Evolutionary conservation across 2,113 vertebrate genomes (phyloP), one percentile per base, ranked within the genome.

Genomic region (Sebastes schlegelii): DNA sequence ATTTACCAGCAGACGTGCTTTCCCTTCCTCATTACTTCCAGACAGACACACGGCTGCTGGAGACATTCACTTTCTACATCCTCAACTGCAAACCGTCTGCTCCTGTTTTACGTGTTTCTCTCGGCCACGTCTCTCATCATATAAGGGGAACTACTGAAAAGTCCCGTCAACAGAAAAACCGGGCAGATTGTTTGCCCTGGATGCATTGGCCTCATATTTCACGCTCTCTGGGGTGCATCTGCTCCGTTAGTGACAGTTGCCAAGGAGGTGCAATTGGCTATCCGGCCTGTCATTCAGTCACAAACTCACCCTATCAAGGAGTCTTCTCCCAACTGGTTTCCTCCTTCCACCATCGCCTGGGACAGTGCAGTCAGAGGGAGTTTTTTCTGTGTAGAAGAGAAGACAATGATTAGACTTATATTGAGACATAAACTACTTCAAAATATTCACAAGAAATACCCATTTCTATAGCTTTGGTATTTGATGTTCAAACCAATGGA

Each of bases 301-400:
- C 40, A 21, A 57, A 94, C 96, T 97, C 88, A 99, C 98, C 97
- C 97, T 93, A 99, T 92, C 58, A 99, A 96, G 64, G 97, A 98
- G 69, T 99, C 98, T 74, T 99, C 98, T 45, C 96, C 97, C 54
- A 99, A 91, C 85, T 97, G 97, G 88, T 86, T 70, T 0, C 96
- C 96, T 0, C 98, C 97, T 79, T 99, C 98, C 70, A 97, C 96
- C 97, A 99, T 97, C 2, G 96, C 97, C 84, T 99, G 98, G 45
- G 98, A 98, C 10, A 99, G 95, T 0, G 96, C 96, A 1, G 97
- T 98, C 19, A 99, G 93, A 19, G 98, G 97, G 19, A 99, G 97
- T 60, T 99, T 99, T 94, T 98, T 99, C 98, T 99, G 64, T 64
- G 48, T 17, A 58, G 58, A 21, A 73, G 49, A 81, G 48, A 23